Base-by-base conservation (phyloP, 1,140 invertebrate genomes). In the Semibalanus balanoides region DNA sequence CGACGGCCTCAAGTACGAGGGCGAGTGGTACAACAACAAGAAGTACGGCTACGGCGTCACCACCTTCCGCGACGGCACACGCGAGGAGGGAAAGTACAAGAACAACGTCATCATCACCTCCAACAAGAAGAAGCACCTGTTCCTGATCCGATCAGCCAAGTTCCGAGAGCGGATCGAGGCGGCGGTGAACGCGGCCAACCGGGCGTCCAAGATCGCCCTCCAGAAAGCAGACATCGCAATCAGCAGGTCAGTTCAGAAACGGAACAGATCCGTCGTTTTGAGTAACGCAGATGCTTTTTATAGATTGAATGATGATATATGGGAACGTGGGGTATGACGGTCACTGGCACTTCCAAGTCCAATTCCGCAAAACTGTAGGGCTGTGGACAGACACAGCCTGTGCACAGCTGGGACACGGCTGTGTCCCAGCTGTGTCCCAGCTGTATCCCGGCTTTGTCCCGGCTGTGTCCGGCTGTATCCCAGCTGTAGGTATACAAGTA, bases 41-140 rank as follows among this genome's bases (percentile, higher is more conserved):
- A 99, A 99, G 84, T 98, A 99, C 83, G 98, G 98, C 28, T 99
- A 99, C 84, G 98, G 98, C n/a, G 95, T 98, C 7, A 99, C 98
- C 0, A 98, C 93, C 5, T 96, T 99, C 82, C 91, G 93, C 75
- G 97, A 99, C 83, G 96, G 96, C 7, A 92, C 90, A 28, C 91
- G 91, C 80, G 97, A 99, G 83, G 96, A 98, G 83, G 97, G 97
- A 75, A 99, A 99, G 87, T 99, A 99, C 86, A 98, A 98, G 86
- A 98, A 99, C 87, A 99, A 99, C 85, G 92, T 98, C 22, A 88
- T 99, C 73, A 93, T 98, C 81, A 96, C 95, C 27, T 97, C 94
- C 79, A 95, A 96, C 81, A 96, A 98, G 86, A 96, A 97, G 85
- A 95, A 95, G 85, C 96, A 98, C 84, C 88, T 99, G 81, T 98